These are phyloP conservation scores for Thunnus maccoyii DNA, from an alignment of 2,113 vertebrate species.

Conservation along the genomic window DNA sequence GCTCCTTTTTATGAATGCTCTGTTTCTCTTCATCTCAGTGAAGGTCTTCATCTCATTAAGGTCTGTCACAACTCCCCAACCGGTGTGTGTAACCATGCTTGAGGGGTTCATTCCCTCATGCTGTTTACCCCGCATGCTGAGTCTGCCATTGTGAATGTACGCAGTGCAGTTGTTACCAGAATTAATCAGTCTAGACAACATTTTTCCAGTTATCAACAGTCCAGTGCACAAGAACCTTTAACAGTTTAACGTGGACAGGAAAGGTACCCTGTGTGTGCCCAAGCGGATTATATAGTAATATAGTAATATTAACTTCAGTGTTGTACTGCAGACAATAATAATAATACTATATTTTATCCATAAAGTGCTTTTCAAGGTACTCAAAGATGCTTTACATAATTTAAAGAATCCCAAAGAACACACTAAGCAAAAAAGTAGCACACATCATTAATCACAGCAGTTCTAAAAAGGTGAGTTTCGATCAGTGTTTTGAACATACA, in stretches of 20 bases:
- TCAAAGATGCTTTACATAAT: too few relatives aligned
- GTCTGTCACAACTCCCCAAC: not conserved
- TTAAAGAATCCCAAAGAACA: too few relatives aligned
- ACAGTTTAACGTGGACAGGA: not conserved
- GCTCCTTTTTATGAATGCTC: not conserved
- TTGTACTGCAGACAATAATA: not conserved
- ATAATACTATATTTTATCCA: too few relatives aligned
- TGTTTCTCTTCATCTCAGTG: not conserved
- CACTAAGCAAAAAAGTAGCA: too few relatives aligned
- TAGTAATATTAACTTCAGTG: not conserved
- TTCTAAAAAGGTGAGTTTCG: too few relatives aligned
- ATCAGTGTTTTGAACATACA: too few relatives aligned
- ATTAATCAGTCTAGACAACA: not conserved
- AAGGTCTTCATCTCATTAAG: too few relatives aligned
- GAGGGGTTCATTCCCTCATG: not conserved
- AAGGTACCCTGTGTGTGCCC: not conserved
- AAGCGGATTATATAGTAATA: slow-evolving; percentile 1
- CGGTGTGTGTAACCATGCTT: not conserved
- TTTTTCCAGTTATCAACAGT: slow-evolving; percentile 1
- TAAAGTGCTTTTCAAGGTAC: too few relatives aligned
- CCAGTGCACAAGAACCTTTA: not conserved
- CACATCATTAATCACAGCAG: too few relatives aligned
- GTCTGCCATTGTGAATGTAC: not conserved
- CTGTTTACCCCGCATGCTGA: slow-evolving; percentile 10
- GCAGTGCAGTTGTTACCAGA: not conserved